A percentile compares a stretch with the other conserved stretches of the same genome.
Evolutionary conservation across 2,797 vertebrate species (phyloP).

Genomic region (Ciconia nigra): DNA sequence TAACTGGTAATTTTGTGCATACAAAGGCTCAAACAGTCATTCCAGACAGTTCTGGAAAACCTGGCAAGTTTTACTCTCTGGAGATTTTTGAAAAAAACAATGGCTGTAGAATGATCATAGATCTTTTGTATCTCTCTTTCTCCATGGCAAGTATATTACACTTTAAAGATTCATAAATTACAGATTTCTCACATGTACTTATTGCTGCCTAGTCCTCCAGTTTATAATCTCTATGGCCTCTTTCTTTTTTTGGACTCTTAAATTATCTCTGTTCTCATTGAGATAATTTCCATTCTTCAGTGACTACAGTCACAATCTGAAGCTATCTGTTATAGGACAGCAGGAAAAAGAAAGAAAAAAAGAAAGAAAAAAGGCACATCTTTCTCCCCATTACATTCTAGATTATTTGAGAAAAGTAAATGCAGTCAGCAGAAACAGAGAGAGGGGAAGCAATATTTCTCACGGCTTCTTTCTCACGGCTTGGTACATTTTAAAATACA

Average conservation of each 20-base stretch:
- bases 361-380: too few species aligned
- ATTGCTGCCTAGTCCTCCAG: background rate
- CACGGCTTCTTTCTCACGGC: background rate
- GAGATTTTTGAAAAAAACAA: background rate
- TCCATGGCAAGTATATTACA: background rate
- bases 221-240: background rate
- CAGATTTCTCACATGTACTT: background rate
- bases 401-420: background rate
- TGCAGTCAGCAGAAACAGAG: background rate
- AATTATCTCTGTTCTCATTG: background rate
- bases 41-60: background rate
- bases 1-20: background rate
- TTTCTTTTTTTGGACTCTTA: background rate
- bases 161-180: background rate
- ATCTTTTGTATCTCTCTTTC: background rate
- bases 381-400: background rate
- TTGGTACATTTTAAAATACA: background rate
- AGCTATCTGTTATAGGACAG: fast-evolving
- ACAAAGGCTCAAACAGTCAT: background rate
- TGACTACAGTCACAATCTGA: background rate
- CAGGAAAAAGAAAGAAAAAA: background rate
- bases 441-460: background rate
- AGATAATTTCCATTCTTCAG: background rate
- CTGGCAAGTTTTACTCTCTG: background rate
- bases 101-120: background rate